Percentiles rank a stretch among this genome's conserved stretches.
Evolutionary conservation across 2,888 invertebrate species (phyloP).

Genomic region (Patella pellucida): DNA sequence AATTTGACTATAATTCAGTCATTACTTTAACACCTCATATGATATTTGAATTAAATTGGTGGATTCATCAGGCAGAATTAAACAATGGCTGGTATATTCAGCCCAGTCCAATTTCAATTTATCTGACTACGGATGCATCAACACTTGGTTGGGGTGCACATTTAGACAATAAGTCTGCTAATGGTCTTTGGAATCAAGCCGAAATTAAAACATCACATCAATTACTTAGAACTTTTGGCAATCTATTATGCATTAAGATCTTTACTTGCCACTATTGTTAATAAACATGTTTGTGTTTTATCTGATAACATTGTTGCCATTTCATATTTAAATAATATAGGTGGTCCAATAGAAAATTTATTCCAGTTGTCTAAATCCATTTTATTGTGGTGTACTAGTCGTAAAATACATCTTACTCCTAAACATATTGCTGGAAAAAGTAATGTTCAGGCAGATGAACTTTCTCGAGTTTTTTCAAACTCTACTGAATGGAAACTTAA

Average conservation of each 20-base stretch:
- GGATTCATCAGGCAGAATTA: too few relatives aligned
- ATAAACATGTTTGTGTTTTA: constrained; percentile 7
- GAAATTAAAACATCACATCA: too few relatives aligned
- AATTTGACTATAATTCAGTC: too few relatives aligned
- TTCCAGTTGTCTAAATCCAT: constrained; percentile 10
- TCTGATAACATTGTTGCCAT: constrained; percentile 26
- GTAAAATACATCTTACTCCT: constrained; percentile 28
- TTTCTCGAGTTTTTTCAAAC: constrained; percentile 30
- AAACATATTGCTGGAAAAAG: constrained; percentile 18
- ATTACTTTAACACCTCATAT: too few relatives aligned
- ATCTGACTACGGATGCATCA: too few relatives aligned
- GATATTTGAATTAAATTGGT: too few relatives aligned
- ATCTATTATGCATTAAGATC: constrained; percentile 13
- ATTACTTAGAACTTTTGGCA: not conserved
- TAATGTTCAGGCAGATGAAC: constrained; percentile 28
- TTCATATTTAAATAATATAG: constrained; percentile 30
- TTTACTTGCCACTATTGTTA: not conserved
- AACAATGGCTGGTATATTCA: too few relatives aligned
- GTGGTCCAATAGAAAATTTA: constrained; percentile 11
- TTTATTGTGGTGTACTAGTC: constrained; percentile 30
- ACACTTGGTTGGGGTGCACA: too few relatives aligned
- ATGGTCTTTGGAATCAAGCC: too few relatives aligned
- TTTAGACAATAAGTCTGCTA: too few relatives aligned
- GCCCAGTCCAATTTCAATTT: too few relatives aligned
- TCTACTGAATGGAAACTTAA: constrained; percentile 31